Conservation (phyloP, 2,888 invertebrate species). For the Drosophila melanosoma region DNA sequence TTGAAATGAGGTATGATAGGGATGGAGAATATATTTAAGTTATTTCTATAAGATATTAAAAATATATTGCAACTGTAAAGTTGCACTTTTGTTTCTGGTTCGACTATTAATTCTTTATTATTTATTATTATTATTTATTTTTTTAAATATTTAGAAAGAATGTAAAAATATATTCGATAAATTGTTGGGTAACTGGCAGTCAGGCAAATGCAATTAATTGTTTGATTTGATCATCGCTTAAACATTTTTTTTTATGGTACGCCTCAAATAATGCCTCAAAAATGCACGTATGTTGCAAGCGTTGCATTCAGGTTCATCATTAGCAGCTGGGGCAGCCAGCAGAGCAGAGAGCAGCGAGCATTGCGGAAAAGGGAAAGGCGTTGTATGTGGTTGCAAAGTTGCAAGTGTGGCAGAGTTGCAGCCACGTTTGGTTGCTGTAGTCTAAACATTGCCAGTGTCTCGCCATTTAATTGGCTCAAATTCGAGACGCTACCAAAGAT, state of each 20-base stretch:
- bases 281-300: conserved; percentile 38
- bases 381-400: conserved; percentile 5
- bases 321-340: conserved; percentile 39
- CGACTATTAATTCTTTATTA: background rate
- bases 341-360: conserved; percentile 3
- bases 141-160: background rate
- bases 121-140: too few relatives aligned
- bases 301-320: conserved; percentile 70
- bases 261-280: conserved; percentile 48
- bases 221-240: background rate
- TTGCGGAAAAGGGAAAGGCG: conserved; percentile 68
- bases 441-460: conserved; percentile 50
- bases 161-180: rapidly evolving
- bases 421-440: background rate
- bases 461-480: conserved; percentile 77
- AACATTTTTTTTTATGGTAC: background rate
- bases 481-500: conserved; percentile 55
- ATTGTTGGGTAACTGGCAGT: background rate
- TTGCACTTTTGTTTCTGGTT: background rate
- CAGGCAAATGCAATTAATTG: background rate
- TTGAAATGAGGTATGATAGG: background rate
- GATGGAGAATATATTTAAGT: background rate
- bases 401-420: conserved; percentile 3
- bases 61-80: background rate
- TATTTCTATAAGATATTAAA: too few relatives aligned